These are phyloP conservation scores for Xestia c-nigrum DNA, from an alignment of 2,888 invertebrate species.

Conservation along the genomic window DNA sequence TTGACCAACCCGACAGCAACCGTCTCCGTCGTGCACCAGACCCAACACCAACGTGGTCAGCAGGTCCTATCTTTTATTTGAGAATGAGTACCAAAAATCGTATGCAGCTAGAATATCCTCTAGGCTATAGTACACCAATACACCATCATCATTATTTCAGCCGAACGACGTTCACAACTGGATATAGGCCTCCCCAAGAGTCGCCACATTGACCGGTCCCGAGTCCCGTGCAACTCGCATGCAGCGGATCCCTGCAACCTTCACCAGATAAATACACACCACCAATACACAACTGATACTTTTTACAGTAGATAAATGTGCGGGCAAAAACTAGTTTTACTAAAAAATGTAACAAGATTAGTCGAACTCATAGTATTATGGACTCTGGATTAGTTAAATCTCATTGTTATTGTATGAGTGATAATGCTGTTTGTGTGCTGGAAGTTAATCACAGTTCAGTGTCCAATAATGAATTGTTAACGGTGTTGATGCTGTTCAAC, in stretches of 20 bases:
- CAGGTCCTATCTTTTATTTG: neutral
- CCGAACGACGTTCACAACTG: too few species aligned
- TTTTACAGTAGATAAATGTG: neutral
- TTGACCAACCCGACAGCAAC: neutral
- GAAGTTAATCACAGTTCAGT: conserved; percentile 34
- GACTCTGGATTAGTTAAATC: neutral
- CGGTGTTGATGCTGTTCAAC: conserved; percentile 16
- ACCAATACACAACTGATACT: neutral
- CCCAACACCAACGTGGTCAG: neutral
- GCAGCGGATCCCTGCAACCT: too few species aligned
- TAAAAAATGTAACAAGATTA: neutral
- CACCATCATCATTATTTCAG: too few species aligned
- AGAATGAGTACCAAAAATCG: neutral
- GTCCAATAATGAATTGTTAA: conserved; percentile 40
- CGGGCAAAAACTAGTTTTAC: neutral
- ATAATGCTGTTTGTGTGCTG: conserved; percentile 11
- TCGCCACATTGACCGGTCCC: too few species aligned
- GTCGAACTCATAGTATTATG: conserved; percentile 1
- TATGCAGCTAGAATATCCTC: neutral
- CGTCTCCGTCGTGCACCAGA: neutral
- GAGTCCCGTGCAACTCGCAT: too few species aligned
- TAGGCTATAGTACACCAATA: neutral
- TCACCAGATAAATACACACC: too few species aligned
- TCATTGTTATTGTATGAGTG: conserved; percentile 29
- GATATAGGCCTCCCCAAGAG: too few species aligned